Percentiles rank a stretch among this genome's conserved stretches.
Conservation (phyloP, 2,797 vertebrate genomes). For the Crenichthys baileyi region DNA sequence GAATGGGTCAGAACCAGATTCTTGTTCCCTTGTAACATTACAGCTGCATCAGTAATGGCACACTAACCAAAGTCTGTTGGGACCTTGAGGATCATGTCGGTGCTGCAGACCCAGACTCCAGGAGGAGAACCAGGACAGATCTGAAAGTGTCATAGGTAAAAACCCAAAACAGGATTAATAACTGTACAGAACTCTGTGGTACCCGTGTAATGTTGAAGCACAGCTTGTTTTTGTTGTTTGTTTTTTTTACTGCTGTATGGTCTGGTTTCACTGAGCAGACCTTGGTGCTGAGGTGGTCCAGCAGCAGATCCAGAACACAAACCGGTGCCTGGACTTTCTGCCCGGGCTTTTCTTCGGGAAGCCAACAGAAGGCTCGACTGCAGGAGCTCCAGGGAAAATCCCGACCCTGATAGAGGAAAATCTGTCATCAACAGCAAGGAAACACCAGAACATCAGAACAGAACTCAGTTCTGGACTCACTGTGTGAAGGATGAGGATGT, state of each 20-base stretch:
- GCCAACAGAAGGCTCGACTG: slow-evolving; percentile 90
- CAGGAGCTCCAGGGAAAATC: slow-evolving; percentile 95
- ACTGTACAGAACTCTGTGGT: background rate
- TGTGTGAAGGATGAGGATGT: slow-evolving; percentile 91
- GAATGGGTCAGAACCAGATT: background rate
- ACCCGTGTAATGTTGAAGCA: background rate
- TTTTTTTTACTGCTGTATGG: background rate
- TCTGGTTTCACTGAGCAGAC: slow-evolving; percentile 56
- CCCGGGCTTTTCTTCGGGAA: slow-evolving; percentile 75
- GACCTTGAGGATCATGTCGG: slow-evolving; percentile 88
- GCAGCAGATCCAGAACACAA: slow-evolving; percentile 90
- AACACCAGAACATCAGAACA: background rate
- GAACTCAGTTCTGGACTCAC: slow-evolving; percentile 73
- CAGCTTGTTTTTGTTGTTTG: background rate
- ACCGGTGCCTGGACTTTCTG: slow-evolving; percentile 82
- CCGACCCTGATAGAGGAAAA: slow-evolving; percentile 80
- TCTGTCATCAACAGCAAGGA: background rate
- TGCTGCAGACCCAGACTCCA: slow-evolving; percentile 96
- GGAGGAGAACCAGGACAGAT: slow-evolving; percentile 90
- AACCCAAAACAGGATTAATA: background rate
- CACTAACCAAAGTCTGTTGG: slow-evolving; percentile 81
- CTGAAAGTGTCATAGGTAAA: slow-evolving; percentile 63
- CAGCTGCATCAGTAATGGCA: background rate
- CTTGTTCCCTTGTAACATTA: background rate
- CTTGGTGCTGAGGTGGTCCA: slow-evolving; percentile 82